Conservation (phyloP, 1,140 invertebrate genomes). For the Drosophila setifemur region DNA sequence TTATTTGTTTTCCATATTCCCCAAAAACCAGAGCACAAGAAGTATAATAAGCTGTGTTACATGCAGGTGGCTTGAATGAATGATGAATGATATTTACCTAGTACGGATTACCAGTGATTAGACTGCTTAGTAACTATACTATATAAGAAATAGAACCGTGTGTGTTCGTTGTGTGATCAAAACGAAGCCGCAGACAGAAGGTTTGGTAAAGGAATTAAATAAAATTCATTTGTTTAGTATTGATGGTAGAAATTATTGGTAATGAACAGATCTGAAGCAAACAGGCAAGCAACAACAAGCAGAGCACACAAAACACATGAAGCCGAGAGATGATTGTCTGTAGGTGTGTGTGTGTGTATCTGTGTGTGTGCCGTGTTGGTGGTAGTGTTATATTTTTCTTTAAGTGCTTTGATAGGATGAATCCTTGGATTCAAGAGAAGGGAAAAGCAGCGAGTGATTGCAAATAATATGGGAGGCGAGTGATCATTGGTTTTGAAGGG, state of each 20-base stretch:
- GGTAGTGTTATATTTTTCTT: conserved; percentile 1
- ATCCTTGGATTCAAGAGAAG: not conserved
- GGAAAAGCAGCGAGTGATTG: conserved; percentile 5
- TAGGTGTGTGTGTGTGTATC: not conserved
- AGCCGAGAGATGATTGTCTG: conserved; percentile 16
- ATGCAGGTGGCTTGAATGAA: conserved; percentile 16
- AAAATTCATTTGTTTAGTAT: conserved; percentile 28
- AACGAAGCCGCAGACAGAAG: conserved; percentile 41
- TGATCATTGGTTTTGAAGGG: conserved; percentile 25
- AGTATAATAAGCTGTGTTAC: not conserved
- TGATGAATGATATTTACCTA: conserved; percentile 65
- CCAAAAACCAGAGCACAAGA: not conserved
- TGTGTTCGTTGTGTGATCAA: conserved; percentile 14
- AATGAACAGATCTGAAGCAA: conserved; percentile 72
- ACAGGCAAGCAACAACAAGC: conserved; percentile 81
- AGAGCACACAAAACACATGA: conserved; percentile 66
- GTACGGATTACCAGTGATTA: conserved; percentile 65
- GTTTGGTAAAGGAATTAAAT: conserved; percentile 37
- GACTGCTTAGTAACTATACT: conserved; percentile 77
- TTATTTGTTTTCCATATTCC: not conserved
- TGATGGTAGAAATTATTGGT: conserved; percentile 8
- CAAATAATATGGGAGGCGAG: conserved; percentile 31
- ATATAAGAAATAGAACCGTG: conserved; percentile 29
- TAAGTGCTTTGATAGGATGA: conserved; percentile 5
- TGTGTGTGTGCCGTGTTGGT: conserved; percentile 15